phyloP scores from a whole-genome alignment of 92 coral and sea anemone genomes.

The Phymanthus crucifer region DNA sequence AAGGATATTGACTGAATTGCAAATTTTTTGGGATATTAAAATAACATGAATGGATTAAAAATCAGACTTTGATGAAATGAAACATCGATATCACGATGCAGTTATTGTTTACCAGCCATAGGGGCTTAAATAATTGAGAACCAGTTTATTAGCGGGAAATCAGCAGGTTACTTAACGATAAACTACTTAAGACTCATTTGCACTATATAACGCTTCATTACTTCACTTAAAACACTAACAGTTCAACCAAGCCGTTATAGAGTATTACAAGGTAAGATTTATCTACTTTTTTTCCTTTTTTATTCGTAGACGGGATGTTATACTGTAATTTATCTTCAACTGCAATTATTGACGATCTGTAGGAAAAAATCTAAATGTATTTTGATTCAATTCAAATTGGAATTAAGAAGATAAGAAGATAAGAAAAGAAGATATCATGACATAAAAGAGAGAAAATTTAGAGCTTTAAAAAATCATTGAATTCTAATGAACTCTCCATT shows the following conservation, averaged over 20 bases:
- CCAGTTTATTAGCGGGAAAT: not conserved
- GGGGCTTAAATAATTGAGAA: slow-evolving; percentile 4
- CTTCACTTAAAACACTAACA: not conserved
- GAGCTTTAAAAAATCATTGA: too few species aligned
- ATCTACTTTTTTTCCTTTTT: too few species aligned
- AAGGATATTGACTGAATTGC: not conserved
- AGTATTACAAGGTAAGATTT: slow-evolving; percentile 2
- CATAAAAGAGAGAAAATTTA: too few species aligned
- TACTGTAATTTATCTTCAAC: too few species aligned
- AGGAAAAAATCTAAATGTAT: too few species aligned
- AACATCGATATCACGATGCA: not conserved
- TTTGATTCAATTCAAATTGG: too few species aligned
- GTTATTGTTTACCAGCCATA: not conserved
- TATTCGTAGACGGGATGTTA: too few species aligned
- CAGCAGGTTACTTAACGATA: not conserved
- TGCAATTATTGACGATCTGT: too few species aligned
- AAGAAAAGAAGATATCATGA: too few species aligned
- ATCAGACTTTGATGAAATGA: not conserved
- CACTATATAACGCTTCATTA: not conserved
- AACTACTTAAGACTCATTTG: not conserved
- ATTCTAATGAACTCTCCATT: too few species aligned
- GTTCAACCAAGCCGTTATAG: not conserved
- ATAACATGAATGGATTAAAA: not conserved
- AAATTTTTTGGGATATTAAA: not conserved
- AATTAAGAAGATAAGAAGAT: too few species aligned